phyloP scores from a whole-genome alignment of 2,888 invertebrate genomes.

The Anoplius nigerrimus region DNA sequence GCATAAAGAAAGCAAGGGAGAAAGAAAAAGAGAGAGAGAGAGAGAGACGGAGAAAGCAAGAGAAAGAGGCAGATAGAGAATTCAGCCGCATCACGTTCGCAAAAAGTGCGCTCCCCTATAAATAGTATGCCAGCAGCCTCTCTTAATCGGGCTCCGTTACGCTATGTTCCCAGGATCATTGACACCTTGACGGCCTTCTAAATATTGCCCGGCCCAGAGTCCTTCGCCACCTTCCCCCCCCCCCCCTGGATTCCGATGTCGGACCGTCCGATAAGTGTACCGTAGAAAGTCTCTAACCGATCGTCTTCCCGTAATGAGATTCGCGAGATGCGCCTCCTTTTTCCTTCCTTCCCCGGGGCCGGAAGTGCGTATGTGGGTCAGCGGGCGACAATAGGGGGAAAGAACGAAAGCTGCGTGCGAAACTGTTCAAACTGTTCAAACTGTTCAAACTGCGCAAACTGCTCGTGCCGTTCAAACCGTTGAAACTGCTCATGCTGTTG shows the following conservation, averaged over 20 bases:
- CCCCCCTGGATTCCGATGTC: too few species aligned
- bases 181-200: constrained; percentile 20
- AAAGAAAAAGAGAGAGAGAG: too few species aligned
- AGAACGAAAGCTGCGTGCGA: constrained; percentile 24
- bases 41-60: too few species aligned
- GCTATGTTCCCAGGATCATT: constrained; percentile 21
- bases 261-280: too few species aligned
- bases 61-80: not conserved
- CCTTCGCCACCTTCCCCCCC: too few species aligned
- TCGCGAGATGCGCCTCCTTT: constrained; percentile 10
- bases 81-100: not conserved
- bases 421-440: too few species aligned
- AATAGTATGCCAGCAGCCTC: constrained; percentile 33
- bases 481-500: too few species aligned
- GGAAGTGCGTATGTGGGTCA: constrained; percentile 35
- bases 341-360: constrained; percentile 13
- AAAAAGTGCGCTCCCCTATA: constrained; percentile 21
- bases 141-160: constrained; percentile 19
- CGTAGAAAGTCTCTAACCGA: not conserved
- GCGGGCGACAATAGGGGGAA: constrained; percentile 34
- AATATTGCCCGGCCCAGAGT: too few species aligned
- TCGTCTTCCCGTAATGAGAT: not conserved
- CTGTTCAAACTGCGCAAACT: too few species aligned
- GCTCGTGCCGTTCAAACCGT: too few species aligned
- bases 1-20: too few species aligned